phyloP scores from a whole-genome alignment of 2,113 vertebrate genomes.

The Heterotilapia buettikoferi region DNA sequence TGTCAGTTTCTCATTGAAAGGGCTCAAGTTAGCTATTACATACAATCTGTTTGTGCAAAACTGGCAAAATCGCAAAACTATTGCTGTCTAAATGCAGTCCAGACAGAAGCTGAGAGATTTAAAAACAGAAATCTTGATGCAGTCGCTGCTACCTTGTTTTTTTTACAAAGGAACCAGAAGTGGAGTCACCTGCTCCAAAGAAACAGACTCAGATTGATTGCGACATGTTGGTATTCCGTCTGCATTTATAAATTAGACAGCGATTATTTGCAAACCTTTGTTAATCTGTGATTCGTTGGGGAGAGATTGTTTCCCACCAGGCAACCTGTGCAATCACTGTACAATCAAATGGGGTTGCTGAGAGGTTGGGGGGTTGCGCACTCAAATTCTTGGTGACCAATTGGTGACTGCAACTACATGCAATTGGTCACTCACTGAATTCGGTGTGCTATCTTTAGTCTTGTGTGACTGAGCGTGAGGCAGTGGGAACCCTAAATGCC shows the following conservation, averaged over 20 bases:
- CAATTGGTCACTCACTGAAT: neutral
- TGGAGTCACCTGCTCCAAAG: neutral
- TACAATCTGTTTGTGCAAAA: neutral
- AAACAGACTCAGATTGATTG: neutral
- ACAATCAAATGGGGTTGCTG: neutral
- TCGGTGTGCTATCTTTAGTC: neutral
- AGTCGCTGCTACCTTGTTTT: neutral
- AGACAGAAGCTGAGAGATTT: neutral
- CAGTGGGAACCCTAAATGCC: neutral
- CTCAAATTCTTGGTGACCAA: neutral
- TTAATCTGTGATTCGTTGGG: neutral
- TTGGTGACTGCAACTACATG: neutral
- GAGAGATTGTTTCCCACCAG: neutral
- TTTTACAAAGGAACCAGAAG: neutral
- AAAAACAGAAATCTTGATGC: neutral
- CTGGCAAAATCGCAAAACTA: neutral
- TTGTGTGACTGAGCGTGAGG: neutral
- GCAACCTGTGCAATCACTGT: neutral
- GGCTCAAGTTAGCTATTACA: neutral
- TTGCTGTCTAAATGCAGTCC: accelerated
- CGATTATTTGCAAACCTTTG: neutral
- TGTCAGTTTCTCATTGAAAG: neutral
- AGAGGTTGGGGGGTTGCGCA: neutral
- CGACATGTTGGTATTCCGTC: neutral
- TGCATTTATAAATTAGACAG: neutral